Evolutionary conservation across 2,797 vertebrate genomes (phyloP), one percentile per base, ranked within the genome.

Genomic region (Loris lydekkerianus): DNA sequence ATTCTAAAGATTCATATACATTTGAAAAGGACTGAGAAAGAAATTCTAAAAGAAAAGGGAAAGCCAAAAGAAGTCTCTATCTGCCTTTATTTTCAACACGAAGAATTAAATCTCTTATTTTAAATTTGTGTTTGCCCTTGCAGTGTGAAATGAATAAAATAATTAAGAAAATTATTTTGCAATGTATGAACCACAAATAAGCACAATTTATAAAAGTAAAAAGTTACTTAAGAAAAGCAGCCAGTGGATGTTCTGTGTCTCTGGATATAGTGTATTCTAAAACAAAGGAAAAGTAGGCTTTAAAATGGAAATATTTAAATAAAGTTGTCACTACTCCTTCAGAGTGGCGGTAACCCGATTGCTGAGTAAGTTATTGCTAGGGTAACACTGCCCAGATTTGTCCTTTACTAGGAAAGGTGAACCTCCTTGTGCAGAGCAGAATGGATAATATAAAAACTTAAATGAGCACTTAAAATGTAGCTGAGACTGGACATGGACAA

Each of bases 111-210:
- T 43, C 13, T 34, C 13, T 83, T 73, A 10, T 53, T 91, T 91
- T 60, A 88, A 89, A 80, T 53, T 82, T 63, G n/a, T 75, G 60
- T 94, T 96, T 96, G 29, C n/a, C 34, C 10, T 93, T 89, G 37
- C 4, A 69, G 21, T 49, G 5, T 37, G 69, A 84, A 90, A 75
- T 92, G 60, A 94, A 58, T 72, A 61, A 70, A 96, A 58, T 60
- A 31, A 78, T 93, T 77, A 53, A 53, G 49, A 53, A 15, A 53
- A 53, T 53, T 53, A 53, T 53, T 53, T 15, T 53, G 49, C 14
- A 14, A 53, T 53, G 49, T 53, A 53, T 53, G 49, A 53, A 15
- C 49, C 49, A 53, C 14, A 15, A 53, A 53, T 53, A 53, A 53
- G 14, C 49, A 53, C 15, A 53, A 53, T 53, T 53, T 53, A 14